phyloP scores from a whole-genome alignment of 2,888 invertebrate species.

The Andrena minutula region DNA sequence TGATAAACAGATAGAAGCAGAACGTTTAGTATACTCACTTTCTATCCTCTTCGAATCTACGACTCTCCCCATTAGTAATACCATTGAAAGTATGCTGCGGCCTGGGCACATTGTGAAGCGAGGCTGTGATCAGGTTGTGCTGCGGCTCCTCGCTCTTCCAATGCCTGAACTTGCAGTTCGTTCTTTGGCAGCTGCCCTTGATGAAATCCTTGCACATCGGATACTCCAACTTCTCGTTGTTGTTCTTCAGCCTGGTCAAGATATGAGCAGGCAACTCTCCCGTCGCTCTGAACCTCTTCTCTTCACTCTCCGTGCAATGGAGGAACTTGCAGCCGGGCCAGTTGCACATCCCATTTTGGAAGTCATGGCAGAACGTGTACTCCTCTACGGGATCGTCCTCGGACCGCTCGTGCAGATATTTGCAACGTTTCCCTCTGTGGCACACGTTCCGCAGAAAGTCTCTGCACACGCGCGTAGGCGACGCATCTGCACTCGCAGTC shows the following conservation, averaged over 20 bases:
- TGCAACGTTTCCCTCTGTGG: constrained; percentile 86
- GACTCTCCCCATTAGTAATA: constrained; percentile 73
- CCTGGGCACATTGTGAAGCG: constrained; percentile 76
- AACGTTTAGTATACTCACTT: constrained; percentile 71
- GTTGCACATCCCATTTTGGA: constrained; percentile 91
- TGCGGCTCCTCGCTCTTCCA: constrained; percentile 80
- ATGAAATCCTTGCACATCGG: constrained; percentile 86
- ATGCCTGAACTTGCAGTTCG: constrained; percentile 80
- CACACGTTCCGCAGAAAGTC: constrained; percentile 88
- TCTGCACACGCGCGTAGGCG: constrained; percentile 85
- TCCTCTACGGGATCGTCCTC: constrained; percentile 83
- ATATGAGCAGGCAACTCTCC: constrained; percentile 90
- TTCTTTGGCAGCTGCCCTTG: constrained; percentile 85
- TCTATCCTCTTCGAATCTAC: constrained; percentile 81
- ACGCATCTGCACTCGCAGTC: constrained; percentile 73
- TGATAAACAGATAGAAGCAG: no score
- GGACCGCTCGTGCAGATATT: constrained; percentile 86
- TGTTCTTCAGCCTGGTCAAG: constrained; percentile 74
- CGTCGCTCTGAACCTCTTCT: constrained; percentile 90
- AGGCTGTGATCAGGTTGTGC: constrained; percentile 73
- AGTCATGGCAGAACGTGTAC: constrained; percentile 88
- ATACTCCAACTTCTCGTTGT: constrained; percentile 84
- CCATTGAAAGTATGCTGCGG: constrained; percentile 78
- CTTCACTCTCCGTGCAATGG: constrained; percentile 92
- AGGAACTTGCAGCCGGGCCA: constrained; percentile 91